Percentiles rank a stretch among this genome's conserved stretches.
phyloP scores from a whole-genome alignment of 1,140 invertebrate species.

The Dreissena polymorpha region DNA sequence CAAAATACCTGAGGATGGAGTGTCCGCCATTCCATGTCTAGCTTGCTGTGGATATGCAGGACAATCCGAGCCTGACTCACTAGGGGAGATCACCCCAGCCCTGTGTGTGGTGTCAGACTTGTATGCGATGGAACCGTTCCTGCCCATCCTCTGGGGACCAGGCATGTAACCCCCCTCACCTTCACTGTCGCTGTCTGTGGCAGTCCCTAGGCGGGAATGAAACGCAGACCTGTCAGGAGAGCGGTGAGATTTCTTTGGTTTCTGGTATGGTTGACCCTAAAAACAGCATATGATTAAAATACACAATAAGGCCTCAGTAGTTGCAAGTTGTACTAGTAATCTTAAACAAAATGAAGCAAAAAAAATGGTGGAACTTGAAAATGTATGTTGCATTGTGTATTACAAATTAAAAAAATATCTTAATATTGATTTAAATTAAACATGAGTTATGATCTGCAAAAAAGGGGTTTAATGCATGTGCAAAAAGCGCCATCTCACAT shows the following conservation, averaged over 20 bases:
- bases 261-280: conserved; percentile 52
- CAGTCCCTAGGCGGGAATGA: conserved; percentile 52
- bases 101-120: conserved; percentile 1
- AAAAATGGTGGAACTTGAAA: too few relatives aligned
- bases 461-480: too few relatives aligned
- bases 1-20: conserved; percentile 55
- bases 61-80: conserved; percentile 60
- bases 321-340: too few relatives aligned
- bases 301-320: too few relatives aligned
- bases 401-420: too few relatives aligned
- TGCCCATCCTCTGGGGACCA: conserved; percentile 18
- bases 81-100: conserved; percentile 38
- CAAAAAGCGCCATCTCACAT: too few relatives aligned
- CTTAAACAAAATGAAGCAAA: too few relatives aligned
- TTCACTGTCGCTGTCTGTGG: conserved; percentile 55
- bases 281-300: not conserved
- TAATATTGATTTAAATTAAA: too few relatives aligned
- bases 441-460: too few relatives aligned
- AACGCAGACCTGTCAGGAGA: conserved; percentile 56
- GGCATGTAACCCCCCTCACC: conserved; percentile 1
- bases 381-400: too few relatives aligned
- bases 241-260: conserved; percentile 51
- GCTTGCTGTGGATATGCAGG: conserved; percentile 45
- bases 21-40: conserved; percentile 57
- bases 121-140: conserved; percentile 15